These are phyloP conservation scores for Tetheella fluctuosa DNA, from an alignment of 2,888 invertebrate genomes.

Conservation along the genomic window DNA sequence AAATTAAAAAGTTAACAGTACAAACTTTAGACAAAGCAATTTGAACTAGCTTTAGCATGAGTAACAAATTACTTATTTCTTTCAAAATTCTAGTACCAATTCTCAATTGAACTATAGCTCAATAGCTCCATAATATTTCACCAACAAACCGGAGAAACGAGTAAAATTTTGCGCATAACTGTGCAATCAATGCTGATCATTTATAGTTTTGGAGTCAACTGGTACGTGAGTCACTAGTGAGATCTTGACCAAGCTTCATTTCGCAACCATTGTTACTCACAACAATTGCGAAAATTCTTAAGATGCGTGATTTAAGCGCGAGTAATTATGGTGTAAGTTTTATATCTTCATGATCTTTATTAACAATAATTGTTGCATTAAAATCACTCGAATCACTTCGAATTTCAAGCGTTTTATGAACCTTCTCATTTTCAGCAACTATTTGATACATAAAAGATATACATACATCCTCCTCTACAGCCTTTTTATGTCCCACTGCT, in stretches of 20 bases:
- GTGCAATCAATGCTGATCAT: constrained; percentile 29
- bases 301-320: constrained; percentile 39
- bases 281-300: constrained; percentile 39
- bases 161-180: constrained; percentile 30
- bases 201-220: constrained; percentile 23
- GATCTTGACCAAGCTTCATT: constrained; percentile 40
- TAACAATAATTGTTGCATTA: neutral
- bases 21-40: too few species aligned
- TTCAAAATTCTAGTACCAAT: neutral
- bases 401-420: neutral
- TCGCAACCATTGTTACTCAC: constrained; percentile 49
- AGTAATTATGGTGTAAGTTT: constrained; percentile 41
- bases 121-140: constrained; percentile 20
- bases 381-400: neutral
- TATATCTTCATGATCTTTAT: constrained; percentile 1
- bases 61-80: neutral
- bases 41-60: neutral
- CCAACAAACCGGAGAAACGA: constrained; percentile 26
- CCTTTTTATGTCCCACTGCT: too few species aligned
- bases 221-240: constrained; percentile 41
- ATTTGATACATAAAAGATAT: too few species aligned
- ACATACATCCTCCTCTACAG: too few species aligned
- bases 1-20: too few species aligned
- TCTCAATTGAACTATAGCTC: neutral
- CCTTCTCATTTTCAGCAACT: neutral